Evolutionary conservation across 1,140 invertebrate genomes (phyloP).

Genomic region (Ericerus pela): DNA sequence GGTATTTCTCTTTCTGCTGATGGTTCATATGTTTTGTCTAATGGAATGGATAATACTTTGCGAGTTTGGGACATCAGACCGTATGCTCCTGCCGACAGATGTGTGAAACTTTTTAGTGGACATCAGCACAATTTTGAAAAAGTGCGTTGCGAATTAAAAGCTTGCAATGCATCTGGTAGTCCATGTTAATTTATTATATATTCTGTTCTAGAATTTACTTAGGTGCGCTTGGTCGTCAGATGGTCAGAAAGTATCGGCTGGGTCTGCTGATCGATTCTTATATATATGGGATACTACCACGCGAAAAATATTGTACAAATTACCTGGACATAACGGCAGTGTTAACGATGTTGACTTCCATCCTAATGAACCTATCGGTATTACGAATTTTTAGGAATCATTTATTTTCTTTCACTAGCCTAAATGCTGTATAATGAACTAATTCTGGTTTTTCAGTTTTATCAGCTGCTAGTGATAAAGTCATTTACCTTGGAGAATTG

Average conservation of each 20-base stretch:
- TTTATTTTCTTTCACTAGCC: slow-evolving; percentile 6
- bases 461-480: slow-evolving; percentile 91
- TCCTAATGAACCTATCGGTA: slow-evolving; percentile 80
- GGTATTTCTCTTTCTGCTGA: slow-evolving; percentile 83
- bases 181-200: slow-evolving; percentile 16
- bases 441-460: slow-evolving; percentile 47
- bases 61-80: slow-evolving; percentile 67
- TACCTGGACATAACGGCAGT: slow-evolving; percentile 94
- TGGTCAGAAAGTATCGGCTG: slow-evolving; percentile 71
- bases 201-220: slow-evolving; percentile 48
- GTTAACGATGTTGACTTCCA: slow-evolving; percentile 97
- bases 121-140: slow-evolving; percentile 99
- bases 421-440: slow-evolving; percentile 2
- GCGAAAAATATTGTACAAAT: slow-evolving; percentile 81
- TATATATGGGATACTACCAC: slow-evolving; percentile 95
- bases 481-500: slow-evolving; percentile 90
- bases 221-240: slow-evolving; percentile 76
- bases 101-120: slow-evolving; percentile 81
- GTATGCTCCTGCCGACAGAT: slow-evolving; percentile 75
- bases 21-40: slow-evolving; percentile 86
- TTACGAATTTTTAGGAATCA: not conserved
- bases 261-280: slow-evolving; percentile 87
- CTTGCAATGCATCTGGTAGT: not conserved
- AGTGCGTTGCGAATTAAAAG: slow-evolving; percentile 34
- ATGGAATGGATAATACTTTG: slow-evolving; percentile 91